Percentiles rank a stretch among this genome's conserved stretches.
phyloP scores from a whole-genome alignment of 2,113 vertebrate species.

The Probosciger aterrimus region DNA sequence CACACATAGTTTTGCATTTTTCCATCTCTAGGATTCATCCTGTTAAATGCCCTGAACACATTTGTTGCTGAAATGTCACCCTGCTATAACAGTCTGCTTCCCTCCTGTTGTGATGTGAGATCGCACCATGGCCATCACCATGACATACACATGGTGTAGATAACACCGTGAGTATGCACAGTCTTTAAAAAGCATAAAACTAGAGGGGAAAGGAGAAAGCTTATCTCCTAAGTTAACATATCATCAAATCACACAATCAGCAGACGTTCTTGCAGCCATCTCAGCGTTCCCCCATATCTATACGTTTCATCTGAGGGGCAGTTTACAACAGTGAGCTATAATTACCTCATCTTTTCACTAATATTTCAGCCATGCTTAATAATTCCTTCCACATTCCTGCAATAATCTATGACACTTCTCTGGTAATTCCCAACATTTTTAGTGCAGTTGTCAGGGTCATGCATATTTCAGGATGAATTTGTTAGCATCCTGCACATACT shows the following conservation, averaged over 20 bases:
- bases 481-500: not conserved
- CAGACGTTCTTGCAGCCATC: not conserved
- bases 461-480: not conserved
- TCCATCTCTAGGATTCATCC: not conserved
- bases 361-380: not conserved
- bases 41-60: not conserved
- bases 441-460: not conserved
- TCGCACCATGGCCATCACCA: not conserved
- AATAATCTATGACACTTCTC: not conserved
- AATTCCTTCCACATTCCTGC: constrained; percentile 14
- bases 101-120: not conserved
- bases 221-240: not conserved
- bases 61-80: not conserved
- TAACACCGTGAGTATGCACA: not conserved
- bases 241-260: not conserved
- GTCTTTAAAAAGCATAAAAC: not conserved
- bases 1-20: rapidly evolving
- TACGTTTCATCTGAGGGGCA: not conserved
- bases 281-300: not conserved
- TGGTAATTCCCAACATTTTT: constrained; percentile 13
- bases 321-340: constrained; percentile 15
- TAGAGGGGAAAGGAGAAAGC: not conserved
- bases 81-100: not conserved
- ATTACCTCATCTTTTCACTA: not conserved
- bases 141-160: not conserved